Conservation (phyloP, 2,888 invertebrate genomes). For the Fragum fragum region DNA sequence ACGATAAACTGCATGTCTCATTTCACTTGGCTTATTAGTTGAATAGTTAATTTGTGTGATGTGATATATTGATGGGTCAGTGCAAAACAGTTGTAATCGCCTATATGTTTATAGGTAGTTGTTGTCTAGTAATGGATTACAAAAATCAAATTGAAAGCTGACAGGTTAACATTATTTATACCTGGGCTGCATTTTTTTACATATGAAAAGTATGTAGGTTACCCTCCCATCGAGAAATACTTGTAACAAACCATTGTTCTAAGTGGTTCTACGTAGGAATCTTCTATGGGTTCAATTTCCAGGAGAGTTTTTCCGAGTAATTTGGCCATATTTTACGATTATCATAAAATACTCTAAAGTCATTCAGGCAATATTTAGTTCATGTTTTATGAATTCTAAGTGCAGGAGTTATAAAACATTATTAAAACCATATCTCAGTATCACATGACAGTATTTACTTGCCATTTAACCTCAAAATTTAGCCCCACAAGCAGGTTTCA, state of each 20-base stretch:
- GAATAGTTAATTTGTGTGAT: too few species aligned
- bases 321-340: conserved; percentile 66
- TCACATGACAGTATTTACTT: conserved; percentile 6
- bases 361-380: conserved; percentile 60
- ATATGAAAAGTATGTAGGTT: conserved; percentile 17
- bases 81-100: too few species aligned
- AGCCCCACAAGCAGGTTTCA: conserved; percentile 4
- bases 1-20: too few species aligned
- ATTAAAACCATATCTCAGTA: conserved; percentile 63
- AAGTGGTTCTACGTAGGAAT: conserved; percentile 54
- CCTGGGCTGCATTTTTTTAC: conserved; percentile 27
- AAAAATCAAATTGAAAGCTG: neutral
- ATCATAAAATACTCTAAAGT: conserved; percentile 67
- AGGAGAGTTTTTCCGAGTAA: conserved; percentile 47
- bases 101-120: too few species aligned
- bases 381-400: conserved; percentile 64
- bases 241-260: conserved; percentile 46
- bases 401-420: conserved; percentile 57
- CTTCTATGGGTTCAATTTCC: conserved; percentile 36
- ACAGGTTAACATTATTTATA: neutral
- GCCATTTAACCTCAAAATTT: conserved; percentile 13
- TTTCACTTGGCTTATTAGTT: too few species aligned
- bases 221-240: conserved; percentile 32
- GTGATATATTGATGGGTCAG: too few species aligned
- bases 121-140: too few species aligned